phyloP scores from a whole-genome alignment of 2,888 invertebrate genomes.

The Caenorhabditis sinica region DNA sequence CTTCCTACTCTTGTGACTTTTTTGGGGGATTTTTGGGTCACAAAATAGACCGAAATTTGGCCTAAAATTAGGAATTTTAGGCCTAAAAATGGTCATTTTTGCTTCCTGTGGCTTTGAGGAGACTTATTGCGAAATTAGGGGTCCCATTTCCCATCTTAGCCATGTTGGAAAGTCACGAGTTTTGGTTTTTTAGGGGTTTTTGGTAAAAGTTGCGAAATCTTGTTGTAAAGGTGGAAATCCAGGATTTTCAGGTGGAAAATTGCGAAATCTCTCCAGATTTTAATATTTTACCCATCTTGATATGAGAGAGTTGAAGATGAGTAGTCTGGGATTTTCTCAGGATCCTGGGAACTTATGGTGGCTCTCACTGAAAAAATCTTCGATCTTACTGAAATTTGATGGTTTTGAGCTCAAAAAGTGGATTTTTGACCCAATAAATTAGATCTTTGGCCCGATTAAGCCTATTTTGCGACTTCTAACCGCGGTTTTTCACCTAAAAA shows the following conservation, averaged over 20 bases:
- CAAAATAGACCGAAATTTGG: too few species aligned
- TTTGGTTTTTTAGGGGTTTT: background rate
- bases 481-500: background rate
- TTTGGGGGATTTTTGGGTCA: background rate
- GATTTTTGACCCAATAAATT: too few species aligned
- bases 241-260: background rate
- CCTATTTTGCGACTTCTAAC: too few species aligned
- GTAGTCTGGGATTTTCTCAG: background rate
- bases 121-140: background rate
- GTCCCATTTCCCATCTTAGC: background rate
- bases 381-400: too few species aligned
- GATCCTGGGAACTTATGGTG: too few species aligned
- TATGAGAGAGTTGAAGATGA: background rate
- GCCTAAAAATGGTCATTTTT: background rate
- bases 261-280: background rate
- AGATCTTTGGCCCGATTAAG: too few species aligned
- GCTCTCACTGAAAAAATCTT: too few species aligned
- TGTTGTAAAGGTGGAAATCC: background rate
- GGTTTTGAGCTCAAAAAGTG: too few species aligned
- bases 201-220: background rate
- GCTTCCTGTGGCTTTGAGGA: too few species aligned
- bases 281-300: background rate
- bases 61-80: background rate
- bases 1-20: background rate
- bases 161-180: background rate